Base-by-base conservation (phyloP, 1,140 invertebrate species). In the Drosophila oshimai region DNA sequence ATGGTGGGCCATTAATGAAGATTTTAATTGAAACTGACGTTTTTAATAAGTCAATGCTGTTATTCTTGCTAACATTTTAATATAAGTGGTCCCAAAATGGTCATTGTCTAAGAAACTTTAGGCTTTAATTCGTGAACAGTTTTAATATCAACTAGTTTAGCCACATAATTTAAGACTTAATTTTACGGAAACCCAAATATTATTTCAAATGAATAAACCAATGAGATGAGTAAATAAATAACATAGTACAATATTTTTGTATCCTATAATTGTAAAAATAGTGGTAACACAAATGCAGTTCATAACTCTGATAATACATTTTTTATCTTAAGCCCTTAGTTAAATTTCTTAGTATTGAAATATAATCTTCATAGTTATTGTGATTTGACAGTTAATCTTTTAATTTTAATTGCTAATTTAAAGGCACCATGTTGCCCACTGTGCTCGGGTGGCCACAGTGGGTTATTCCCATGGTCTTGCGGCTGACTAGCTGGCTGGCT, bases 391-490 rank as follows among this genome's bases (percentile, higher is more conserved):
- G n/a, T 2, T n/a, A 1, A 9, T 13, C 1, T 10, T 50, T 6
- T 4, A 28, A 10, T 5, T 12, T 47, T 12, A 47, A 47, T 33
- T 12, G 17, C 26, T 12, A 4, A 3, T 15, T 28, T 29, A 28
- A 29, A 28, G 2, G 22, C 24, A 4, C n/a, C 7, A 7, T 17
- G 17, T 2, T 29, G 15, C 15, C 73, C 78, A 78, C 62, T 84
- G 74, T 53, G 7, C 33, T n/a, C 6, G 12, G 37, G 13, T 20
- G 51, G 41, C 46, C 51, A 71, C 50, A 71, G 9, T 45, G 49
- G 47, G 58, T 45, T 65, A 76, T 87, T 86, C 81, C 81, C 81
- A 87, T 87, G 77, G 70, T 78, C 75, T 54, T 39, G 67, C 33
- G 39, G 49, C 51, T 18, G 54, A 41, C 37, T 57, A 72, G 47